Evolutionary conservation across 1,140 invertebrate species (phyloP), one percentile per base, ranked within the genome.

Genomic region (Anoplophora glabripennis): DNA sequence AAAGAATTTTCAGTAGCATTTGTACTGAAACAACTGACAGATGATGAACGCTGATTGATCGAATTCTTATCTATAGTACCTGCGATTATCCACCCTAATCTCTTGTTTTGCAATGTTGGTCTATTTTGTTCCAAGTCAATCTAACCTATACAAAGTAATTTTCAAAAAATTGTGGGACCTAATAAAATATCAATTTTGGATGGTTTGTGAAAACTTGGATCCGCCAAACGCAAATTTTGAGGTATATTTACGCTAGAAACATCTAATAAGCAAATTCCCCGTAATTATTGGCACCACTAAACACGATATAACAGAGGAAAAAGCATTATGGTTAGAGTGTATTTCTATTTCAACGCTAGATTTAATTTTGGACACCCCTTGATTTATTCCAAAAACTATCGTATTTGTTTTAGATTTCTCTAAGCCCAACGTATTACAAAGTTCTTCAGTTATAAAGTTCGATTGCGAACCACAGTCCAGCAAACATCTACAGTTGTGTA

Each of bases 141-240:
- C 51, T 63, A 36, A 18, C 68, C 66, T 7, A 54, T 52, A 33
- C 59, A 59, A 3, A 73, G 42, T 18, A 74, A 17, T 10, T 70
- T 45, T 59, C 67, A 72, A 62, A 70, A 72, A 18, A 64, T n/a
- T 34, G 65, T 64, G 3, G 67, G 61, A 1, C 64, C 70, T 1
- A 72, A 48, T 4, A 74, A 15, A n/a, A 72, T 36, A 46, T 74
- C 63, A 34, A 72, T 65, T 3, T 40, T 45, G 17, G 46, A 51
- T 3, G 61, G 60, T 21, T 14, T 35, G 34, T 66, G 11, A 57
- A 72, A 72, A 8, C 61, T n/a, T 10, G 65, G 53, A 63, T 71
- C 71, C 7, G 67, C 67, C 9, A 72, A 28, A 51, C 10, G 49
- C 15, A 48, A n/a, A 14, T 54, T 12, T 11, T 48, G 9, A 10